Evolutionary conservation across 23 tunicate genomes (phyloP).

Genomic region (Clavelina lepadiformis): DNA sequence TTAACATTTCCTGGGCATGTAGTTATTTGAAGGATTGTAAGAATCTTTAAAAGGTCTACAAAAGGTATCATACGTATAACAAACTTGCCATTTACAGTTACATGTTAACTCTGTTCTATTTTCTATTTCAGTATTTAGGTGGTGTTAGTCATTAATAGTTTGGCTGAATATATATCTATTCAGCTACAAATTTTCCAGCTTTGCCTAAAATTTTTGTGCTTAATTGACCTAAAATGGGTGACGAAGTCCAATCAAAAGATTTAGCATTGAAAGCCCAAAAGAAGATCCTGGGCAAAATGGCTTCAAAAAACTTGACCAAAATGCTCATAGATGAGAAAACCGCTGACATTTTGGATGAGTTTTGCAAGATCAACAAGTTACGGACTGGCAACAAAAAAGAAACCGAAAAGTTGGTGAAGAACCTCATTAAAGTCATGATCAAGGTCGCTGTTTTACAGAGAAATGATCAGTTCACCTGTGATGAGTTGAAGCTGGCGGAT

Average conservation of each 20-base stretch:
- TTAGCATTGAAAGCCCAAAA: slow-evolving; percentile 82
- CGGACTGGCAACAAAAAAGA: slow-evolving; percentile 52
- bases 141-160: too few relatives aligned
- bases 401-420: slow-evolving; percentile 62
- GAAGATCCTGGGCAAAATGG: slow-evolving; percentile 94
- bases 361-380: slow-evolving; percentile 39
- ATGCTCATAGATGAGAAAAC: slow-evolving; percentile 88
- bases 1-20: too few relatives aligned
- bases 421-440: slow-evolving; percentile 75
- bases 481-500: slow-evolving; percentile 45
- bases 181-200: too few relatives aligned
- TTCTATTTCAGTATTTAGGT: too few relatives aligned
- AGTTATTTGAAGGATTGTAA: too few relatives aligned
- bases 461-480: slow-evolving; percentile 55
- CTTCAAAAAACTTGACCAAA: slow-evolving; percentile 73
- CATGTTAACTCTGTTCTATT: too few relatives aligned
- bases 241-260: slow-evolving; percentile 71
- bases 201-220: too few relatives aligned
- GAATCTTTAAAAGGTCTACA: too few relatives aligned
- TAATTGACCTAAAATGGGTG: too few relatives aligned
- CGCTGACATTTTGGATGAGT: slow-evolving; percentile 80
- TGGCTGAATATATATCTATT: too few relatives aligned
- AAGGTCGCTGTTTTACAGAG: slow-evolving; percentile 62
- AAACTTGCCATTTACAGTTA: too few relatives aligned
- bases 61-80: too few relatives aligned